Evolutionary conservation across 92 coral and sea anemone genomes (phyloP).

Genomic region (Isaurus tuberculatus): DNA sequence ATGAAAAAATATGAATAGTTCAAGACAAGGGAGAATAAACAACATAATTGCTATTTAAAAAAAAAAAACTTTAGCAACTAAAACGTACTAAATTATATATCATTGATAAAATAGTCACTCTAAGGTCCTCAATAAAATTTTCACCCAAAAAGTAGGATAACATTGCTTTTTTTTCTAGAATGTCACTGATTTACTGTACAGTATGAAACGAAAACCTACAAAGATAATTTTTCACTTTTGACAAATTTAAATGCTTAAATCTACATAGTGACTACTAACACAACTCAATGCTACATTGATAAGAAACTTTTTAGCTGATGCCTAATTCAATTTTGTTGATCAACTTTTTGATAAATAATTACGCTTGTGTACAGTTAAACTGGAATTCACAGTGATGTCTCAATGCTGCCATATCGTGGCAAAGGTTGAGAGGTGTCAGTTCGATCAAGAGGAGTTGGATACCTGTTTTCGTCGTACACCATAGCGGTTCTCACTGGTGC

Average conservation of each 20-base stretch:
- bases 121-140: too few relatives aligned
- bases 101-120: too few relatives aligned
- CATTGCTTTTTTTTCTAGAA: not conserved
- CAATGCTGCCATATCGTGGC: conserved; percentile 88
- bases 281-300: conserved; percentile 15
- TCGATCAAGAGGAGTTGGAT: conserved; percentile 70
- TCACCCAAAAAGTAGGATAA: too few relatives aligned
- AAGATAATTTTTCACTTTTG: not conserved
- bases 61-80: too few relatives aligned
- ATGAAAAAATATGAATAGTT: not conserved
- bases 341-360: conserved; percentile 29
- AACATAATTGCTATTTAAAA: too few relatives aligned
- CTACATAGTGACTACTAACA: not conserved
- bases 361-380: not conserved
- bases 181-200: not conserved
- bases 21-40: not conserved
- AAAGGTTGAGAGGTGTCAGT: conserved; percentile 64
- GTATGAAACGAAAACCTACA: not conserved
- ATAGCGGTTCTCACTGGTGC: conserved; percentile 99
- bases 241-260: not conserved
- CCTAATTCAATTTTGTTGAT: not conserved
- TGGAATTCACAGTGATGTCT: conserved; percentile 66
- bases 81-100: too few relatives aligned
- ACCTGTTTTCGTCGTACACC: conserved; percentile 83
- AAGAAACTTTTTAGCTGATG: not conserved